A percentile compares a stretch with the other conserved stretches of the same genome.
phyloP scores from a whole-genome alignment of 2,888 invertebrate genomes.

The Cantharis rufa region DNA sequence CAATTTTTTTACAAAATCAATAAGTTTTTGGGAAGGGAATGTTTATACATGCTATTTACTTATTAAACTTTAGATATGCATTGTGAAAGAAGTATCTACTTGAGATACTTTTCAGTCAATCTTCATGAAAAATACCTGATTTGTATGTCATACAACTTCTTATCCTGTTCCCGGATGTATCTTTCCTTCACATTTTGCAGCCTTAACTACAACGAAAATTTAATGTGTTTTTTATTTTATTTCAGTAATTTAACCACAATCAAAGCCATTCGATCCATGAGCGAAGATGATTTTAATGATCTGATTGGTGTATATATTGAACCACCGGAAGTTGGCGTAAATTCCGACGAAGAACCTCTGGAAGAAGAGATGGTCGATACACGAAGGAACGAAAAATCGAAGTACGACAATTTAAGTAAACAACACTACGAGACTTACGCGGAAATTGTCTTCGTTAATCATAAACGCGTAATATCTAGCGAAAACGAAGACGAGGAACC shows the following conservation, averaged over 20 bases:
- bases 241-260: neutral
- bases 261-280: neutral
- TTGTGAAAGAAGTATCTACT: too few species aligned
- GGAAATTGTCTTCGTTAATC: neutral
- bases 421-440: neutral
- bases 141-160: too few species aligned
- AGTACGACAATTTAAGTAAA: neutral
- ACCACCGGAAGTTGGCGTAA: neutral
- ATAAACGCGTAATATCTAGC: neutral
- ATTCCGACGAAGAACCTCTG: neutral
- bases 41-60: too few species aligned
- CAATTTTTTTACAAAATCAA: too few species aligned
- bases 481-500: neutral
- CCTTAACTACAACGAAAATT: too few species aligned
- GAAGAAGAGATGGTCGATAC: neutral
- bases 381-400: neutral
- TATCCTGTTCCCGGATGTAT: too few species aligned
- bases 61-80: too few species aligned
- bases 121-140: too few species aligned
- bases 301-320: neutral
- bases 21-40: too few species aligned
- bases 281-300: neutral
- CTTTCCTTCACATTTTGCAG: too few species aligned
- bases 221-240: neutral
- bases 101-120: too few species aligned